Conservation (phyloP, 2,113 vertebrate species). For the Neolamprologus tretocephalus region DNA sequence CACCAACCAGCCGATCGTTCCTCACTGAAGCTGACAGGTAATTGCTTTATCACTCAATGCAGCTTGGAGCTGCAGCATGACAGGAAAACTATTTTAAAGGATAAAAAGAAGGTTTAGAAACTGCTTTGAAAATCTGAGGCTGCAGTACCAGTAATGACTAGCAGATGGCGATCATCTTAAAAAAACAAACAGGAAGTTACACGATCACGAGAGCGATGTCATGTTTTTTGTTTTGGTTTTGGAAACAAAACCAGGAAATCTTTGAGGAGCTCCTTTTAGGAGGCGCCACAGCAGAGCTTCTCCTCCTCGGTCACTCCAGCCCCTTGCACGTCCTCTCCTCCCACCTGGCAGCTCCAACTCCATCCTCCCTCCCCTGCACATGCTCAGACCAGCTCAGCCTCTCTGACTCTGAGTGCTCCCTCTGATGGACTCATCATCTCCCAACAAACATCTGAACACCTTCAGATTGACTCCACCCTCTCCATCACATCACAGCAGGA, state of each 20-base stretch:
- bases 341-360: neutral
- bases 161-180: neutral
- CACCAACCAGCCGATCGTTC: neutral
- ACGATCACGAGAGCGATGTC: neutral
- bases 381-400: neutral
- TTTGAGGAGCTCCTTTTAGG: neutral
- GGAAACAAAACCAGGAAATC: neutral
- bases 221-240: neutral
- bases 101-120: neutral
- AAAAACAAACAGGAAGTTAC: neutral
- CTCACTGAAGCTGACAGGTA: neutral
- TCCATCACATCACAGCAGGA: neutral
- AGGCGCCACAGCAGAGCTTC: neutral
- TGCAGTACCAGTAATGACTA: neutral
- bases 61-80: neutral
- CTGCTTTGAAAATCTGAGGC: neutral
- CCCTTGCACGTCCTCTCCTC: neutral
- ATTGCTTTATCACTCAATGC: neutral
- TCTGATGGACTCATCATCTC: neutral
- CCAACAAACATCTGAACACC: neutral
- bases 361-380: neutral
- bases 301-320: neutral
- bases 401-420: neutral
- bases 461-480: neutral
- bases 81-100: neutral